These are phyloP conservation scores for Leptogaster cylindrica DNA, from an alignment of 2,888 invertebrate species.

Conservation along the genomic window DNA sequence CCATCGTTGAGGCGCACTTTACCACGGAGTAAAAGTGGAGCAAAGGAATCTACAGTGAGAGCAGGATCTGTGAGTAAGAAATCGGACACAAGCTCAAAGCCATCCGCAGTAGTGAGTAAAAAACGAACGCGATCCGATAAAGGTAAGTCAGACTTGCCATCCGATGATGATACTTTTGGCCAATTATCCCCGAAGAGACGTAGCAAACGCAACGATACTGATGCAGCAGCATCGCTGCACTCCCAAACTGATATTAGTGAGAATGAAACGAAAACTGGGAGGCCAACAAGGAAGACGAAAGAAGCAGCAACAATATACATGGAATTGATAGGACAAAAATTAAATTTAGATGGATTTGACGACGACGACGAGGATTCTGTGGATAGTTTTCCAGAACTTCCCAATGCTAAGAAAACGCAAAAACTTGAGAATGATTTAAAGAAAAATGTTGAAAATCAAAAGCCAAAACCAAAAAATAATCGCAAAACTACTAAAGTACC, in stretches of 20 bases:
- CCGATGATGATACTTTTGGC: constrained; percentile 52
- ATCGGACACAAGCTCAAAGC: constrained; percentile 47
- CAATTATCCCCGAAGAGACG: constrained; percentile 55
- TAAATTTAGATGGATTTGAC: constrained; percentile 68
- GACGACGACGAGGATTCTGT: constrained; percentile 70
- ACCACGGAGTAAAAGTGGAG: neutral
- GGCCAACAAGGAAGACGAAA: constrained; percentile 75
- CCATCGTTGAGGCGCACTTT: neutral
- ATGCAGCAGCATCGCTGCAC: constrained; percentile 44
- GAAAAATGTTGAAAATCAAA: constrained; percentile 54
- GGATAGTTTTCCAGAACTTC: constrained; percentile 72
- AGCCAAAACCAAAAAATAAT: constrained; percentile 27
- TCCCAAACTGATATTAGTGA: constrained; percentile 48
- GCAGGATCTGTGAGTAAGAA: constrained; percentile 41
- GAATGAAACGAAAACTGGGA: constrained; percentile 48
- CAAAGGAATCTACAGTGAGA: neutral
- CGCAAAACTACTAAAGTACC: neutral
- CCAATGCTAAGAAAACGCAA: constrained; percentile 69
- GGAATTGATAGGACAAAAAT: constrained; percentile 74
- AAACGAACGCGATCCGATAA: constrained; percentile 35
- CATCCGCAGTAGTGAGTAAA: constrained; percentile 31
- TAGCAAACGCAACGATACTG: constrained; percentile 49
- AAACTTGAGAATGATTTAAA: constrained; percentile 68
- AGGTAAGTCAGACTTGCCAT: constrained; percentile 31
- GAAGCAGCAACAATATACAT: constrained; percentile 77